Evolutionary conservation across 2,888 invertebrate species (phyloP), one percentile per base, ranked within the genome.

Genomic region (Ischnus inquisitorius): DNA sequence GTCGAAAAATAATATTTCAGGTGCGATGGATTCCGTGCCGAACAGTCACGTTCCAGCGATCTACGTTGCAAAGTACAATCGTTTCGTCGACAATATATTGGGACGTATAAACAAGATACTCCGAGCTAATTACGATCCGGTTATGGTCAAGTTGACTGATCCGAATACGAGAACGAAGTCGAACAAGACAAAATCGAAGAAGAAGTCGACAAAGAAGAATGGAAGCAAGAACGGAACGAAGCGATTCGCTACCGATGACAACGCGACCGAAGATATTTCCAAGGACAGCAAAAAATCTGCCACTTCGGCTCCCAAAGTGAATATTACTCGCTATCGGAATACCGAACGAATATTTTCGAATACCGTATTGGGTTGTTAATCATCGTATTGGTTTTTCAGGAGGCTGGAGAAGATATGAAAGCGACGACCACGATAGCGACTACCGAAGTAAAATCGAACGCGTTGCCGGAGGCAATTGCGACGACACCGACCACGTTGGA

Each of bases 81-180:
- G 96, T 87, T 97, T 97, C 93, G 96, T 97, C 79, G 98, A 98
- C 94, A 97, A 96, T 89, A 97, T 97, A 87, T 95, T 97, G 86
- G 96, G 96, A 79, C 95, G 97, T 89, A 97, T 98, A 94, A 98
- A 97, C 94, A 96, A 96, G 88, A 97, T 97, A 82, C 94, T 98
- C 86, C 95, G 96, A 68, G 95, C 96, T 86, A 97, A 97, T 69
- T 98, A 97, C 93, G 97, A 98, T 92, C 97, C 97, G 0, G 97
- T 98, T 79, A 96, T 96, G 87, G 97, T 98, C 0, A 96, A 96
- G 90, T 93, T 97, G 43, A 95, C 95, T 85, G 92, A 92, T 65
- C 95, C 95, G 0, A 95, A 94, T 12, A 94, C 95, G 25, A 94
- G 94, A 10, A 94, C 94, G 86, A 96, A 95, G 89, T 95, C 95